phyloP scores from a whole-genome alignment of 2,113 vertebrate genomes.

The Bolborhynchus lineola region DNA sequence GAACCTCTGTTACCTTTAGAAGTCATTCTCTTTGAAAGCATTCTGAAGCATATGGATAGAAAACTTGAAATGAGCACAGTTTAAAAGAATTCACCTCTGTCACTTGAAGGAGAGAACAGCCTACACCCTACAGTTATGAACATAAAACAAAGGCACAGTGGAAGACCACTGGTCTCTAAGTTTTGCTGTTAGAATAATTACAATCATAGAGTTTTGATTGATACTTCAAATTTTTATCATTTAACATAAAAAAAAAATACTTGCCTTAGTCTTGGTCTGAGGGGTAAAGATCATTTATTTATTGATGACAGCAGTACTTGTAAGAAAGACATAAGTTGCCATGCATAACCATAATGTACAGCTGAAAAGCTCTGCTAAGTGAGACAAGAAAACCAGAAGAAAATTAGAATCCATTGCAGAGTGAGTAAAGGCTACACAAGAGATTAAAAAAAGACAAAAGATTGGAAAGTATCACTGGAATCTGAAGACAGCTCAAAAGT shows the following conservation, averaged over 20 bases:
- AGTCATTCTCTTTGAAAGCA: constrained; percentile 39
- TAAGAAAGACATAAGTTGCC: neutral
- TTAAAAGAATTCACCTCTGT: constrained; percentile 55
- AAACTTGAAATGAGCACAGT: constrained; percentile 32
- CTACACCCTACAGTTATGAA: neutral
- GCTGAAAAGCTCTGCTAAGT: neutral
- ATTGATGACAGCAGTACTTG: neutral
- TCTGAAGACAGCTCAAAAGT: neutral
- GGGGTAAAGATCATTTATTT: neutral
- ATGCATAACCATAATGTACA: neutral
- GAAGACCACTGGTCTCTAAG: neutral
- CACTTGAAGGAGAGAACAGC: constrained; percentile 44
- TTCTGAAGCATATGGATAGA: constrained; percentile 2
- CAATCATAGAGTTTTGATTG: neutral
- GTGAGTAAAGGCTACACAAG: neutral
- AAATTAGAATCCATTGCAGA: neutral
- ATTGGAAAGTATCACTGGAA: neutral
- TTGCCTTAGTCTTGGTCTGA: neutral
- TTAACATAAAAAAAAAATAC: neutral
- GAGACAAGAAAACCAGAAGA: neutral
- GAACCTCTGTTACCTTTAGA: constrained; percentile 53
- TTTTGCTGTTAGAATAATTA: neutral
- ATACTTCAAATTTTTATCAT: neutral
- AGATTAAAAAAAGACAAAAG: neutral
- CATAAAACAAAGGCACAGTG: neutral